Evolutionary conservation across 2,113 vertebrate species (phyloP).

Genomic region (Mustela lutreola): DNA sequence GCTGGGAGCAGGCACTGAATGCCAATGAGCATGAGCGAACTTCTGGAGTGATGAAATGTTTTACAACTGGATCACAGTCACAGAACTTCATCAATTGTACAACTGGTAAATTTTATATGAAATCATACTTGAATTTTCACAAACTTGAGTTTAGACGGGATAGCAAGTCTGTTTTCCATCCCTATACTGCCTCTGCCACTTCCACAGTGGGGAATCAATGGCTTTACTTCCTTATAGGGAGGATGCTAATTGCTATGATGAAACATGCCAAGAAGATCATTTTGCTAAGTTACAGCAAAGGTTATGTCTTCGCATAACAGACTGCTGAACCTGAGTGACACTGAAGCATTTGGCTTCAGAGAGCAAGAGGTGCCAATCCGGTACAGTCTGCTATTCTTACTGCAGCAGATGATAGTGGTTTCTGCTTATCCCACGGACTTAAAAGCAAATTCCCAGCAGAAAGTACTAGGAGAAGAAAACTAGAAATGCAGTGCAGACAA

Average conservation of each 20-base stretch:
- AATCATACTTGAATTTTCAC: background rate
- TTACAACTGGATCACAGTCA: background rate
- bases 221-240: background rate
- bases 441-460: background rate
- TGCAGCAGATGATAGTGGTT: background rate
- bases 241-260: background rate
- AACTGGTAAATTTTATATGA: background rate
- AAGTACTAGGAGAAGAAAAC: background rate
- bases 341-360: background rate
- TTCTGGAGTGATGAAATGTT: background rate
- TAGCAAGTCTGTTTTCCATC: background rate
- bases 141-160: background rate
- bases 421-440: background rate
- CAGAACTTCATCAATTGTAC: background rate
- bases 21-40: background rate
- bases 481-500: background rate
- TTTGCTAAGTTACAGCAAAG: conserved; percentile 14
- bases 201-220: background rate
- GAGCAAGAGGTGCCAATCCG: background rate
- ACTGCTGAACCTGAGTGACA: background rate
- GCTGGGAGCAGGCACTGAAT: background rate
- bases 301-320: background rate
- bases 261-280: background rate
- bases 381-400: background rate
- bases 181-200: background rate